Evolutionary conservation across 1,140 invertebrate genomes (phyloP).

Genomic region (Brachionus paranguensis): DNA sequence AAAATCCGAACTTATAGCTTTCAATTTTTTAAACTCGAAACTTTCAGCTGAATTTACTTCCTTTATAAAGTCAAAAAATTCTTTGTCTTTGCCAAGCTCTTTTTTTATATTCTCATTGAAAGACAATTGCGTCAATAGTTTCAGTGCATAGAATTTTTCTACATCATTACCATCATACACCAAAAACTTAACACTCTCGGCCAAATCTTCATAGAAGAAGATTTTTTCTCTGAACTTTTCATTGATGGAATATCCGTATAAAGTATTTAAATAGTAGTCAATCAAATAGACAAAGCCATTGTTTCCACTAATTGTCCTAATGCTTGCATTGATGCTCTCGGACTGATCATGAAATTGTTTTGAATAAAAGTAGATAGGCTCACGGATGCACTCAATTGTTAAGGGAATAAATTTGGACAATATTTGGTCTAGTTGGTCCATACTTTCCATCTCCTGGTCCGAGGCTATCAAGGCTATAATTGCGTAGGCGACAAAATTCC

Average conservation of each 20-base stretch:
- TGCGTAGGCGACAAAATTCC: neutral
- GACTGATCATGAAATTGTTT: neutral
- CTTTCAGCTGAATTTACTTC: neutral
- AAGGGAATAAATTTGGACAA: neutral
- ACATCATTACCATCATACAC: neutral
- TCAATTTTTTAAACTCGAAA: neutral
- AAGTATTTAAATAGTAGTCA: neutral
- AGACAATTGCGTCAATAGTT: neutral
- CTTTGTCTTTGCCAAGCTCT: neutral
- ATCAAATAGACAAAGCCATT: neutral
- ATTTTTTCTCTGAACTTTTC: neutral
- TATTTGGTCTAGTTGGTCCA: neutral
- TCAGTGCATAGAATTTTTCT: neutral
- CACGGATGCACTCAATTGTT: neutral
- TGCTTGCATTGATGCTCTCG: neutral
- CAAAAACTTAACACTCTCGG: neutral
- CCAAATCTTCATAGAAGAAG: neutral
- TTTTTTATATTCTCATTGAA: neutral
- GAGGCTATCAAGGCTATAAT: neutral
- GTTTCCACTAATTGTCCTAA: neutral
- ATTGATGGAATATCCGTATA: neutral
- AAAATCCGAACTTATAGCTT: neutral
- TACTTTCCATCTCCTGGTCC: neutral
- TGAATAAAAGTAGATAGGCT: neutral
- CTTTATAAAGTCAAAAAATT: neutral